Evolutionary conservation across 2,888 invertebrate species (phyloP).

Genomic region (Cephus rjabovi): DNA sequence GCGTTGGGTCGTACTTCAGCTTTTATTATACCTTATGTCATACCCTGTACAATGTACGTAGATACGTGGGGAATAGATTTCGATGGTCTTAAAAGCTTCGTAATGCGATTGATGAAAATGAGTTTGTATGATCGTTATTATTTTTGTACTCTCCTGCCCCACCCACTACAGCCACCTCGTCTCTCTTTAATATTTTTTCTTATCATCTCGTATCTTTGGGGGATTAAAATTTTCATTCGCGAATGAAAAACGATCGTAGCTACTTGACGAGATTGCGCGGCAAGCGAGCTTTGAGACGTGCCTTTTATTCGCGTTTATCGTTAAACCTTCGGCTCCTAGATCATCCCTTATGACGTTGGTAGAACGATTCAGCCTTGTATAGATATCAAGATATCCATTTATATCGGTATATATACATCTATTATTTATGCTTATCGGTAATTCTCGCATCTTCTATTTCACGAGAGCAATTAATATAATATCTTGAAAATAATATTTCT

Average conservation of each 20-base stretch:
- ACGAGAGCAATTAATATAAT: not conserved
- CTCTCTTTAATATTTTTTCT: not conserved
- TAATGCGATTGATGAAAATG: conserved; percentile 8
- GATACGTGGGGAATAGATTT: not conserved
- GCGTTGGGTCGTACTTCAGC: not conserved
- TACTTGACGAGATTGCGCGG: not conserved
- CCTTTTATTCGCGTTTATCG: too few species aligned
- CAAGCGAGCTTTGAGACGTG: not conserved
- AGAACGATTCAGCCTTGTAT: not conserved
- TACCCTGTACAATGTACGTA: not conserved
- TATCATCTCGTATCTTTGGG: not conserved
- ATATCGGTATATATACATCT: too few species aligned
- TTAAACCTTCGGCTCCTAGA: not conserved
- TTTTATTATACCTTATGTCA: not conserved
- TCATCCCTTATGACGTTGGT: not conserved
- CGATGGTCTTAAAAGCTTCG: too few species aligned
- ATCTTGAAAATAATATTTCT: not conserved
- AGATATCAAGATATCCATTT: not conserved
- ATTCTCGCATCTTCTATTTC: not conserved
- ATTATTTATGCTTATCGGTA: not conserved
- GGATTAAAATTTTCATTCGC: not conserved
- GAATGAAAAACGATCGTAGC: not conserved
- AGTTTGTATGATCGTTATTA: not conserved
- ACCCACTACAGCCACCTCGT: not conserved
- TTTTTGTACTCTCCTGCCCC: not conserved